Evolutionary conservation across 2,113 vertebrate species (phyloP).

Genomic region (Lasiurus cinereus): DNA sequence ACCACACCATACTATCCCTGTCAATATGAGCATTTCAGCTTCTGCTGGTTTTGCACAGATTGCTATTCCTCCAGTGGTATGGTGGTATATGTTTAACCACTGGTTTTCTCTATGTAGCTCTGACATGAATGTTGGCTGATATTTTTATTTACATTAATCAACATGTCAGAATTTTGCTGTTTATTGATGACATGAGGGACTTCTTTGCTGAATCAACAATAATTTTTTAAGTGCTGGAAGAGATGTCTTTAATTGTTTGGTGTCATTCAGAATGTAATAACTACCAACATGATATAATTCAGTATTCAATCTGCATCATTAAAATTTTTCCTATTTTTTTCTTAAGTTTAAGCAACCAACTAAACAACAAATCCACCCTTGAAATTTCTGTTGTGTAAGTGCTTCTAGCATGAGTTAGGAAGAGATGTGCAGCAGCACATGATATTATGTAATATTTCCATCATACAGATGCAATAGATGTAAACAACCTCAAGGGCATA

Average conservation of each 20-base stretch:
- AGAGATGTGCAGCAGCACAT: accelerated
- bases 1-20: no score
- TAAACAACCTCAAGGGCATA: background rate
- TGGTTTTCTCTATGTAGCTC: background rate
- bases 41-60: background rate
- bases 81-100: background rate
- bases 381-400: conserved; percentile 25
- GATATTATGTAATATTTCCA: background rate
- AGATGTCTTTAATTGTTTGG: conserved; percentile 11
- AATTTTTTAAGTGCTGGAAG: conserved; percentile 39
- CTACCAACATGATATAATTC: background rate
- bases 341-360: background rate
- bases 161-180: background rate
- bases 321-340: background rate
- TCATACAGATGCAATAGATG: background rate
- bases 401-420: background rate
- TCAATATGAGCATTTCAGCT: background rate
- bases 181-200: background rate
- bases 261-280: background rate
- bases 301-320: background rate
- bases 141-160: conserved; percentile 37
- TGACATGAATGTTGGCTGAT: background rate
- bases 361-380: background rate
- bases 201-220: conserved; percentile 27
- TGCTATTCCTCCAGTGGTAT: background rate